A percentile compares a stretch with the other conserved stretches of the same genome.
phyloP scores from a whole-genome alignment of 2,888 invertebrate genomes.

The Erynnis tages region DNA sequence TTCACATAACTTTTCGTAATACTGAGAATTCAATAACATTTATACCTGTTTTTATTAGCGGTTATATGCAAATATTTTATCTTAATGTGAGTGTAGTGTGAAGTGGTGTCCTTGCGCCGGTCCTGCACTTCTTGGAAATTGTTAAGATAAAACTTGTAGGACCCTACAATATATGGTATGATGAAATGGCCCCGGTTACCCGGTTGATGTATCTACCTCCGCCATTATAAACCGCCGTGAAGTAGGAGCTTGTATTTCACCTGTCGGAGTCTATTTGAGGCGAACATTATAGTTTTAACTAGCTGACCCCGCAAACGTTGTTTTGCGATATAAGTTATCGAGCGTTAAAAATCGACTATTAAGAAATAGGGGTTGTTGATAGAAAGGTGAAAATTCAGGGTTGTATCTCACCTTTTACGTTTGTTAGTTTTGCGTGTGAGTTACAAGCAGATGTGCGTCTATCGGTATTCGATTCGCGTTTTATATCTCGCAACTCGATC shows the following conservation, averaged over 20 bases:
- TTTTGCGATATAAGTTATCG: no score
- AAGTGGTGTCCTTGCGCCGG: conserved; percentile 15
- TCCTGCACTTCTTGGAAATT: conserved; percentile 14
- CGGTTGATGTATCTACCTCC: no score
- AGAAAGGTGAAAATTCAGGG: no score
- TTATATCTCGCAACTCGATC: conserved; percentile 14
- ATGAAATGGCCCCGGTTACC: no score
- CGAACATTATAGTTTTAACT: no score
- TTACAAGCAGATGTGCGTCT: not conserved
- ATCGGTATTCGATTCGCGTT: conserved; percentile 23
- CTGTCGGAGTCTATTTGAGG: no score
- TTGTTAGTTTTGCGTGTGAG: not conserved
- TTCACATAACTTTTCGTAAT: conserved; percentile 5
- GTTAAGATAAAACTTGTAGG: not conserved
- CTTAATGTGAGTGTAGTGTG: conserved; percentile 5
- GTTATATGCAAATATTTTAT: conserved; percentile 13
- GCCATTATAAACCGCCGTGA: no score
- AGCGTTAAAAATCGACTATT: no score
- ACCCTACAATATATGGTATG: not conserved
- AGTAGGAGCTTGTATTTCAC: no score
- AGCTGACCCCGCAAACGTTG: no score
- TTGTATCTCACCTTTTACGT: no score
- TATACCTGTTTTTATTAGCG: conserved; percentile 18
- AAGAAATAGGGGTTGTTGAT: no score
- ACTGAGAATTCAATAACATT: conserved; percentile 16